These are phyloP conservation scores for Pseudococcus jackbeardsleyi DNA, from an alignment of 2,888 invertebrate species.

Conservation along the genomic window DNA sequence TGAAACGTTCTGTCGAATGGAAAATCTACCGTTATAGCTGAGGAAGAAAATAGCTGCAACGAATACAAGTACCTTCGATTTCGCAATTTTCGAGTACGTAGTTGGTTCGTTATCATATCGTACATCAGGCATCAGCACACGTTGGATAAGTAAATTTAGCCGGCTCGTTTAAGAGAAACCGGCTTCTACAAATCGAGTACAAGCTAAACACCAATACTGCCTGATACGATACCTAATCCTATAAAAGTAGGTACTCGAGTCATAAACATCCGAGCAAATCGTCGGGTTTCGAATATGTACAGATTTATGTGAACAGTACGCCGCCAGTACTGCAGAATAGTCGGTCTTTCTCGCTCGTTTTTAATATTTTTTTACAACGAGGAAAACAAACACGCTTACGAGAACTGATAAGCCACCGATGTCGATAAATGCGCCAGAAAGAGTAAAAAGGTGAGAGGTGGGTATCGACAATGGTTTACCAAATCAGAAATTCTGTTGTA, in stretches of 20 bases:
- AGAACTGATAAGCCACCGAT: background rate
- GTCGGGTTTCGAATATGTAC: background rate
- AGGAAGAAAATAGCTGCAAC: background rate
- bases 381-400: background rate
- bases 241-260: background rate
- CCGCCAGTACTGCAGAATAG: too few species aligned
- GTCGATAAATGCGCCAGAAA: background rate
- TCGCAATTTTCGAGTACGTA: background rate
- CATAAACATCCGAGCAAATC: background rate
- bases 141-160: background rate
- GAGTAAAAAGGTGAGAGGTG: background rate
- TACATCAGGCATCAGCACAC: background rate
- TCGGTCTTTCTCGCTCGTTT: background rate
- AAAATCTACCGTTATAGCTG: background rate
- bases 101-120: background rate
- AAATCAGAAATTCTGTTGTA: background rate
- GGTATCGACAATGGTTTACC: background rate
- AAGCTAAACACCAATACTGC: background rate
- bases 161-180: background rate
- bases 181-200: background rate
- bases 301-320: background rate
- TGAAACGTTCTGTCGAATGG: background rate
- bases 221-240: background rate
- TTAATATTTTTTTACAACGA: background rate
- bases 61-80: background rate